phyloP scores from a whole-genome alignment of 2,113 vertebrate genomes.

The Zapornia atra region DNA sequence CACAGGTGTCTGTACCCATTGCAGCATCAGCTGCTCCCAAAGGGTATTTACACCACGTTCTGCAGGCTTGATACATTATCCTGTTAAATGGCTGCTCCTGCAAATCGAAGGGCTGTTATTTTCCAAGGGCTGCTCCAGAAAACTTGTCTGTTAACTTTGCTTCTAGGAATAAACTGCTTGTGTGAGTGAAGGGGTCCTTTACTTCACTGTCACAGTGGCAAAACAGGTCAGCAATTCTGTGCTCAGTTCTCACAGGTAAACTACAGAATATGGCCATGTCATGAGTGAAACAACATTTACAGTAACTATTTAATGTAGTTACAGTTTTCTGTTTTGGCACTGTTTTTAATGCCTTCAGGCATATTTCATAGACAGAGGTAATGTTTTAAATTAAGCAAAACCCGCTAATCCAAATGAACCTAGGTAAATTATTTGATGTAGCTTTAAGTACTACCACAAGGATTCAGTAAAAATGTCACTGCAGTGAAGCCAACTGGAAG shows the following conservation, averaged over 20 bases:
- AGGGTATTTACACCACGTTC: background rate
- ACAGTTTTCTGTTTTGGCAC: background rate
- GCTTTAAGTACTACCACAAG: background rate
- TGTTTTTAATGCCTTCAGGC: background rate
- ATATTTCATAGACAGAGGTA: background rate
- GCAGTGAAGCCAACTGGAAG: background rate
- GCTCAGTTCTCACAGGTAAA: background rate
- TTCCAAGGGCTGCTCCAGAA: background rate
- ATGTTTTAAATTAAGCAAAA: constrained; percentile 6
- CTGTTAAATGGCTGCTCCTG: background rate
- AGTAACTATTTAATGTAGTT: background rate
- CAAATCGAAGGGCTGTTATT: background rate
- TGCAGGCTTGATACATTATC: background rate
- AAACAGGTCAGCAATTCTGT: background rate
- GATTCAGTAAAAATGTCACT: background rate
- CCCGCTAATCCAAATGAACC: background rate
- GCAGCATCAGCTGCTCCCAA: background rate
- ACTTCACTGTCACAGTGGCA: background rate
- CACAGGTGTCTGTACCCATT: background rate
- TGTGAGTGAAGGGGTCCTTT: background rate
- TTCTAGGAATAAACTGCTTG: background rate
- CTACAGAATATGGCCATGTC: background rate
- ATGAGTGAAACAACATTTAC: background rate
- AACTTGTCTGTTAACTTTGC: background rate
- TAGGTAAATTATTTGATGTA: background rate